Conservation (phyloP, 2,888 invertebrate species). For the Margaritifera margaritifera region DNA sequence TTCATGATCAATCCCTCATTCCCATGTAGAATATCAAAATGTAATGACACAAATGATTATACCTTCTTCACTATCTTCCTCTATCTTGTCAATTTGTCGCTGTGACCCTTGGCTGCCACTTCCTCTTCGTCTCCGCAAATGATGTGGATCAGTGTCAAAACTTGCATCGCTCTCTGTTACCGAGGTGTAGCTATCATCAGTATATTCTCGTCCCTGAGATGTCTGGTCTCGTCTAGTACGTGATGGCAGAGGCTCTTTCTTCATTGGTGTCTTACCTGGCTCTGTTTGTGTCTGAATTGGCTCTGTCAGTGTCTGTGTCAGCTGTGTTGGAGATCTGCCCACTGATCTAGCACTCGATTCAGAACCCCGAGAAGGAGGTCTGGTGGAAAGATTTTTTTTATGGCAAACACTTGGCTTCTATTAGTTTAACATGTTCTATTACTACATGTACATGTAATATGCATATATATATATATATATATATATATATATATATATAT, state of each 20-base stretch:
- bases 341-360: too few relatives aligned
- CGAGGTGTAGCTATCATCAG: slow-evolving; percentile 50
- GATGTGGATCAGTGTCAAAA: slow-evolving; percentile 41
- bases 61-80: slow-evolving; percentile 48
- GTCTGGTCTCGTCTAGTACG: slow-evolving; percentile 28
- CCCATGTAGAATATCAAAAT: too few relatives aligned
- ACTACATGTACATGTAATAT: too few relatives aligned
- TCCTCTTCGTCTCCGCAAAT: slow-evolving; percentile 18
- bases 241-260: slow-evolving; percentile 24
- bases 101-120: slow-evolving; percentile 23
- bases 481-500: too few relatives aligned
- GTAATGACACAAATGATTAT: not conserved
- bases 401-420: too few relatives aligned
- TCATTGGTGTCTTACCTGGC: slow-evolving; percentile 20
- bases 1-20: too few relatives aligned
- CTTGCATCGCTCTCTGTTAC: slow-evolving; percentile 53
- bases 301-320: not conserved
- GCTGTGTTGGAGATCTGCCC: too few relatives aligned
- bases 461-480: too few relatives aligned
- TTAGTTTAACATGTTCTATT: too few relatives aligned
- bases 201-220: slow-evolving; percentile 37
- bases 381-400: too few relatives aligned
- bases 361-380: too few relatives aligned
- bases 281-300: slow-evolving; percentile 37
- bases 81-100: slow-evolving; percentile 35